Evolutionary conservation across 2,797 vertebrate species (phyloP), one percentile per base, ranked within the genome.

Genomic region (Thunnus albacares): DNA sequence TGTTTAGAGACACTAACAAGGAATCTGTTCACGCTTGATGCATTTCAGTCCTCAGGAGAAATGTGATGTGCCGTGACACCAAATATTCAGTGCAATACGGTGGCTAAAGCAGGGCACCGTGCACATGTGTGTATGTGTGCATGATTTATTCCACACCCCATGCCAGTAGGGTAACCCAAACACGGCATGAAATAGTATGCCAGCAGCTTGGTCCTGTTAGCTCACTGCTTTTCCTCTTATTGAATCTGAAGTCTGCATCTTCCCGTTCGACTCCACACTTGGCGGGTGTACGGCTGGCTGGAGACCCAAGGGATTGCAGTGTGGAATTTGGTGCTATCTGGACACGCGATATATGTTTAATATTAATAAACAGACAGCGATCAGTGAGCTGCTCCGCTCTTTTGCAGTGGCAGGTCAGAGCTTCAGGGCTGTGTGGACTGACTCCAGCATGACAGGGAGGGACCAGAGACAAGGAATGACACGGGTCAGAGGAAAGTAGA

Each of bases 81-180:
- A 88, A 90, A 90, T 87, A 86, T 90, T 88, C 79, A 80, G 71
- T 60, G 77, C 79, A 87, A 78, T 83, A 80, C 80, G 77, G 61
- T 81, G 80, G 75, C 77, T 75, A 57, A 77, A 80, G 62, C 58
- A 57, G 63, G 55, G 60, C 57, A 52, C 30, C 33, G 47, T 72
- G 28, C 75, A 2, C 61, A 18, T 72, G 55, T 85, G 58, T 85
- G 5, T 69, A 22, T 69, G 43, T 64, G 52, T 72, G 60, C 49
- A 26, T 55, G 72, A 89, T 84, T 83, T 84, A 86, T 80, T 84
- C 83, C 60, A 18, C 60, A 18, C 68, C 43, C 59, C 35, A 33
- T 74, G 78, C 64, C 56, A 71, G 63, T 64, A 24, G 80, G 70
- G 51, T 62, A 86, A 72, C 69, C 77, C 57, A 81, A 82, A 88